Evolutionary conservation across 1,140 invertebrate species (phyloP).

Genomic region (Papilio dardanus): DNA sequence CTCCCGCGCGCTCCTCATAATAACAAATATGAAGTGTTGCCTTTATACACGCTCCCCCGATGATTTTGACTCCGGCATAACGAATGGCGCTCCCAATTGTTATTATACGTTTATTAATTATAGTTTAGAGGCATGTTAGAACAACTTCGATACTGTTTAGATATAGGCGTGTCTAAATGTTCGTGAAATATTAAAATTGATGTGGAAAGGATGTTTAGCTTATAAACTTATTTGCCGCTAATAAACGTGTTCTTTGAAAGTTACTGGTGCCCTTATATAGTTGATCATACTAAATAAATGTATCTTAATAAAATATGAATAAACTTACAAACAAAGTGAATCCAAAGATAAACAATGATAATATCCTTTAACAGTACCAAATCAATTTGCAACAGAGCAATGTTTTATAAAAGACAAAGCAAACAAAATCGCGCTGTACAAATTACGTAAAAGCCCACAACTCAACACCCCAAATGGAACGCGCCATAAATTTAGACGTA

Average conservation of each 20-base stretch:
- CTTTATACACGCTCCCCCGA: conserved; percentile 67
- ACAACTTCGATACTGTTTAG: conserved; percentile 25
- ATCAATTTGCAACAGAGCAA: background rate
- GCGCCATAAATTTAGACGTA: conserved; percentile 62
- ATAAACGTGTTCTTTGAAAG: background rate
- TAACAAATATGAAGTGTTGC: conserved; percentile 81
- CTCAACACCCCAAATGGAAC: conserved; percentile 5
- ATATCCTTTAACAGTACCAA: background rate
- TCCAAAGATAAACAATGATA: background rate
- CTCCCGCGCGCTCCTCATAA: conserved; percentile 75
- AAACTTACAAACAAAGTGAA: background rate
- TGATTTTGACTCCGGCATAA: conserved; percentile 76
- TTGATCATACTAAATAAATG: too few species aligned
- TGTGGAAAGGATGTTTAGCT: background rate
- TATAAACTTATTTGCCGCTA: background rate
- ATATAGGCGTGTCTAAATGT: conserved; percentile 23
- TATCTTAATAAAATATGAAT: too few species aligned
- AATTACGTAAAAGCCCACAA: conserved; percentile 28
- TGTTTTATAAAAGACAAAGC: conserved; percentile 1
- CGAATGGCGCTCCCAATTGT: conserved; percentile 63
- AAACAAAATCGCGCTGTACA: conserved; percentile 12
- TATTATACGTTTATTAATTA: conserved; percentile 70
- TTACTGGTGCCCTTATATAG: background rate
- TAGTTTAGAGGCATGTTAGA: conserved; percentile 41
- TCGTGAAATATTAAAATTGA: conserved; percentile 24